Conservation (phyloP, 2,888 invertebrate genomes). For the Pyrochroa serraticornis region DNA sequence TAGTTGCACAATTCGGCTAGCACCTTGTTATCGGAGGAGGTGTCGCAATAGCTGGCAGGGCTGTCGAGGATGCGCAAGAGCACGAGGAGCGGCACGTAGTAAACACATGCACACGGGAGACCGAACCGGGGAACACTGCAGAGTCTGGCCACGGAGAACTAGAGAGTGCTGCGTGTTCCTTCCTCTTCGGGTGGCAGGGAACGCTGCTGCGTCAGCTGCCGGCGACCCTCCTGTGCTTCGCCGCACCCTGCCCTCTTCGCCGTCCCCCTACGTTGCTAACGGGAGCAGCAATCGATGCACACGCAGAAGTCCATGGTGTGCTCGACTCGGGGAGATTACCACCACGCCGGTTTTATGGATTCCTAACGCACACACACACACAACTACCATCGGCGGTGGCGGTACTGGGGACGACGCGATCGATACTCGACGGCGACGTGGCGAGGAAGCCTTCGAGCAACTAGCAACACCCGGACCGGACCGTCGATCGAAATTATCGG, state of each 20-base stretch:
- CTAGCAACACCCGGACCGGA: too few species aligned
- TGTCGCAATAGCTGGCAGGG: constrained; percentile 12
- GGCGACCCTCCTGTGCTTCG: constrained; percentile 25
- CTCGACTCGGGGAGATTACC: constrained; percentile 4
- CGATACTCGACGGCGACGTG: neutral
- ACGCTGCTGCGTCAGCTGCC: constrained; percentile 31
- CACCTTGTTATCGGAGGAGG: too few species aligned
- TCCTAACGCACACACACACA: constrained; percentile 7
- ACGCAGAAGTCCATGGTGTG: constrained; percentile 12
- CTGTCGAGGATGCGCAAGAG: constrained; percentile 17
- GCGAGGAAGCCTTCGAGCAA: neutral
- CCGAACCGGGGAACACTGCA: constrained; percentile 46
- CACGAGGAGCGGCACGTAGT: constrained; percentile 24
- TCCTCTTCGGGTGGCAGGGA: constrained; percentile 25
- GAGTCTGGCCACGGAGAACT: constrained; percentile 29
- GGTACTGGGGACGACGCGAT: neutral
- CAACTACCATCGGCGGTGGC: neutral
- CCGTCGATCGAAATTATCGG: constrained; percentile 2
- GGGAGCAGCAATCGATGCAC: constrained; percentile 28
- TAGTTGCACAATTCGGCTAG: constrained; percentile 4
- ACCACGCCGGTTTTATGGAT: constrained; percentile 22
- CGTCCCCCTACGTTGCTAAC: constrained; percentile 21
- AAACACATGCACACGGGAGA: constrained; percentile 39
- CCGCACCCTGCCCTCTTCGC: constrained; percentile 26
- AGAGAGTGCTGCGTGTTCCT: constrained; percentile 18